These are phyloP conservation scores for Ophion ventricosus DNA, from an alignment of 2,888 invertebrate species.

Conservation along the genomic window DNA sequence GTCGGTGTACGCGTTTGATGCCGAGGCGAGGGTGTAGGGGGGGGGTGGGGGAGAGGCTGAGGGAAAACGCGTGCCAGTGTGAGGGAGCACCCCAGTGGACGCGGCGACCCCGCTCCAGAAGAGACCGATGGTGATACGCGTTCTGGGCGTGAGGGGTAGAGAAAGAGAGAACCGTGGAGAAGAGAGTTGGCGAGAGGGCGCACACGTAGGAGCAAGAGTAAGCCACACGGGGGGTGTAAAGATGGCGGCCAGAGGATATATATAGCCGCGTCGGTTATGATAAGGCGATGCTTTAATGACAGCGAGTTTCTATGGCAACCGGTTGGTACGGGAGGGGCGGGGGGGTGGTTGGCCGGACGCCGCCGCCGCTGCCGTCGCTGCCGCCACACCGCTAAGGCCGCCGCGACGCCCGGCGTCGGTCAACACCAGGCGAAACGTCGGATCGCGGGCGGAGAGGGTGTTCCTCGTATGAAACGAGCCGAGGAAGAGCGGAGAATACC, in stretches of 20 bases:
- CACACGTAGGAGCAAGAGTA: slow-evolving; percentile 61
- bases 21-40: slow-evolving; percentile 42
- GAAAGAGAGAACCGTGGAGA: slow-evolving; percentile 18
- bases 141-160: slow-evolving; percentile 35
- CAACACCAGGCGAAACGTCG: slow-evolving; percentile 75
- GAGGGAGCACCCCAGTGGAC: slow-evolving; percentile 53
- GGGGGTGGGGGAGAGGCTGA: slow-evolving; percentile 46
- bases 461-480: background rate
- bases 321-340: slow-evolving; percentile 80
- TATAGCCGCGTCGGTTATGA: slow-evolving; percentile 82
- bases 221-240: slow-evolving; percentile 79
- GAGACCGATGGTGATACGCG: slow-evolving; percentile 38
- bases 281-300: slow-evolving; percentile 84
- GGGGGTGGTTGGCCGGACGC: slow-evolving; percentile 77
- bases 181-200: slow-evolving; percentile 37
- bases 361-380: slow-evolving; percentile 70
- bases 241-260: slow-evolving; percentile 78
- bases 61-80: slow-evolving; percentile 50
- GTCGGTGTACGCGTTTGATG: slow-evolving; percentile 44
- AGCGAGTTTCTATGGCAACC: slow-evolving; percentile 81
- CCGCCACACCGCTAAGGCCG: slow-evolving; percentile 65
- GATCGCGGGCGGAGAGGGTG: slow-evolving; percentile 56
- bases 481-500: slow-evolving; percentile 63
- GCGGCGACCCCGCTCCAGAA: slow-evolving; percentile 30
- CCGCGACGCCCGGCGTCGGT: slow-evolving; percentile 82